phyloP scores from a whole-genome alignment of 2,797 vertebrate genomes.

The Sebastes iracundus region DNA sequence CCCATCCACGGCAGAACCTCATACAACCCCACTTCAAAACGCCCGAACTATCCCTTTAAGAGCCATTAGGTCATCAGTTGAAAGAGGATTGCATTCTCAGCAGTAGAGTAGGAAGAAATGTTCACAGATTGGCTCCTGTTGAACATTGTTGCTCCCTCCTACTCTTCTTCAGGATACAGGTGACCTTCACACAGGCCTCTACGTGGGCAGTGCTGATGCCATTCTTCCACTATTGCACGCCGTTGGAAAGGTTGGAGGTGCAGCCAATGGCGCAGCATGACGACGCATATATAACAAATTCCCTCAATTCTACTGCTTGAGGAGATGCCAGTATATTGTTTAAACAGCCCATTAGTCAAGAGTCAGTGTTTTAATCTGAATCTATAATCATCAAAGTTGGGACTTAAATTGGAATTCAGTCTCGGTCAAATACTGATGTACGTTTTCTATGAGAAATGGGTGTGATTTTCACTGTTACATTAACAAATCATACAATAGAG shows the following conservation, averaged over 20 bases:
- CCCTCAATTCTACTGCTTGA: background rate
- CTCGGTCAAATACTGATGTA: background rate
- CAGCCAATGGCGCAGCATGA: background rate
- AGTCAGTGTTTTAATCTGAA: no score
- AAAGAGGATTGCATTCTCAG: background rate
- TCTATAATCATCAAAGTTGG: no score
- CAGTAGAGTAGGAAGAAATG: background rate
- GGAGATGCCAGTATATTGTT: background rate
- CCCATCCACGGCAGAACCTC: no score
- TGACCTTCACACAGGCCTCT: slow-evolving; percentile 6
- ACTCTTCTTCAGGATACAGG: slow-evolving; percentile 11
- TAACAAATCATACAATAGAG: background rate
- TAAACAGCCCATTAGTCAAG: no score
- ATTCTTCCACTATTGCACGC: background rate
- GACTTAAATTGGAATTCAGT: background rate
- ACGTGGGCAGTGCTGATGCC: background rate
- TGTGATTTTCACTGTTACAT: background rate
- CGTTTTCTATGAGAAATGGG: background rate
- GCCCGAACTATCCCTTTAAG: no score
- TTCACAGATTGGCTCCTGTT: background rate
- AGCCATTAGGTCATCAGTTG: background rate
- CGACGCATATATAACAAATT: background rate
- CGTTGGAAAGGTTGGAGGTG: background rate
- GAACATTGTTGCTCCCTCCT: background rate
- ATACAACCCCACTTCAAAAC: no score